phyloP scores from a whole-genome alignment of 2,113 vertebrate genomes.

The Platanista minor region DNA sequence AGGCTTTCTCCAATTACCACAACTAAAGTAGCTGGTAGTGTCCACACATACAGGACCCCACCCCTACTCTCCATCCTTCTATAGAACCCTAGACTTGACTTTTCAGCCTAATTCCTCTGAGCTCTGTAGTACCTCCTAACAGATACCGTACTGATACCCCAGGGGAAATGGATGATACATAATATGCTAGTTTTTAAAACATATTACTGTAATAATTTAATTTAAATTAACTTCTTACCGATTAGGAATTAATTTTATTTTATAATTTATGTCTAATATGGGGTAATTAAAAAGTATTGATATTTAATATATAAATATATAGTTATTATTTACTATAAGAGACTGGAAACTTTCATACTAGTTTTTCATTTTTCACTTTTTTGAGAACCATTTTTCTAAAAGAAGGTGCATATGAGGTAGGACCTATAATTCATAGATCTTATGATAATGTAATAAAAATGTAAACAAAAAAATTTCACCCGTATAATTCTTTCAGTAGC shows the following conservation, averaged over 20 bases:
- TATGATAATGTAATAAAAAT: background rate
- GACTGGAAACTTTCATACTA: background rate
- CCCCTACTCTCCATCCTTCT: background rate
- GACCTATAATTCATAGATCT: background rate
- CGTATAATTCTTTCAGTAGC: background rate
- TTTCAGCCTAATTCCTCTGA: background rate
- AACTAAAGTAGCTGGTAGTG: background rate
- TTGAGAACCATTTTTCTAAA: background rate
- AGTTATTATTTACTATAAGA: background rate
- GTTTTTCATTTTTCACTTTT: conserved; percentile 4
- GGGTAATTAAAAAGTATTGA: background rate
- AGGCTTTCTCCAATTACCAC: background rate
- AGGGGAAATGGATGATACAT: background rate
- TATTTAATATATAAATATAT: background rate
- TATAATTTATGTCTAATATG: background rate
- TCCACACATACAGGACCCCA: rapidly evolving
- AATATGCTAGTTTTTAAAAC: background rate
- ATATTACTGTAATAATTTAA: background rate
- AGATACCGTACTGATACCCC: background rate
- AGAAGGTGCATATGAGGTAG: background rate
- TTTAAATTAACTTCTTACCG: background rate
- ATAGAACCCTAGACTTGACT: background rate
- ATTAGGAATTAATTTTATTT: background rate
- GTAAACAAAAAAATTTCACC: background rate
- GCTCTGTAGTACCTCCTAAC: background rate